A percentile compares a stretch with the other conserved stretches of the same genome.
Evolutionary conservation across 2,888 invertebrate species (phyloP).

Genomic region (Papilio gigon): DNA sequence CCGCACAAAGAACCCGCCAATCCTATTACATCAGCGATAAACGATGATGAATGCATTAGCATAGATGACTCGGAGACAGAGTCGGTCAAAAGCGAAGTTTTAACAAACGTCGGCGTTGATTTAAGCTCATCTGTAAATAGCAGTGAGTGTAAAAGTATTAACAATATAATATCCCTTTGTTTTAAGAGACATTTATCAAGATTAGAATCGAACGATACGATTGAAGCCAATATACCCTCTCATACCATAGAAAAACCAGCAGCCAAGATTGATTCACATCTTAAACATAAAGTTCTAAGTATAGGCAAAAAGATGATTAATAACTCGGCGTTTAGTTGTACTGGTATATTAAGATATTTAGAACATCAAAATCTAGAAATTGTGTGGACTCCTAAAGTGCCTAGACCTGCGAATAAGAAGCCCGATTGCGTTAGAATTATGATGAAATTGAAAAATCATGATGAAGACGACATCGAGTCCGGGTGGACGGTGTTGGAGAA

Average conservation of each 20-base stretch:
- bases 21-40: conserved; percentile 28
- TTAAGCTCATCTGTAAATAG: conserved; percentile 43
- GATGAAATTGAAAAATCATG: conserved; percentile 53
- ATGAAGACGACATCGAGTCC: conserved; percentile 45
- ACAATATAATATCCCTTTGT: conserved; percentile 61
- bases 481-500: conserved; percentile 52
- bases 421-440: conserved; percentile 59
- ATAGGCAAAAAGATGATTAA: conserved; percentile 70
- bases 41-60: conserved; percentile 57
- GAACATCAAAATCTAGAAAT: conserved; percentile 67
- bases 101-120: conserved; percentile 40
- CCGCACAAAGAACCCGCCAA: background rate
- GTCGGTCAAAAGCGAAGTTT: conserved; percentile 46
- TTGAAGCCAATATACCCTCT: conserved; percentile 42
- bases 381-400: conserved; percentile 56
- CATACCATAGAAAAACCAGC: conserved; percentile 39
- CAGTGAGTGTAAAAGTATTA: conserved; percentile 54
- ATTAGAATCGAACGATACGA: conserved; percentile 46
- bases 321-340: conserved; percentile 60
- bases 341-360: conserved; percentile 66
- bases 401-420: conserved; percentile 46
- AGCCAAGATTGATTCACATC: conserved; percentile 53
- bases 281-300: conserved; percentile 70
- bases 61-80: conserved; percentile 65
- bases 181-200: conserved; percentile 56